Percentiles rank a stretch among this genome's conserved stretches.
Evolutionary conservation across 2,113 vertebrate genomes (phyloP).

Genomic region (Trematocara stigmaticum): DNA sequence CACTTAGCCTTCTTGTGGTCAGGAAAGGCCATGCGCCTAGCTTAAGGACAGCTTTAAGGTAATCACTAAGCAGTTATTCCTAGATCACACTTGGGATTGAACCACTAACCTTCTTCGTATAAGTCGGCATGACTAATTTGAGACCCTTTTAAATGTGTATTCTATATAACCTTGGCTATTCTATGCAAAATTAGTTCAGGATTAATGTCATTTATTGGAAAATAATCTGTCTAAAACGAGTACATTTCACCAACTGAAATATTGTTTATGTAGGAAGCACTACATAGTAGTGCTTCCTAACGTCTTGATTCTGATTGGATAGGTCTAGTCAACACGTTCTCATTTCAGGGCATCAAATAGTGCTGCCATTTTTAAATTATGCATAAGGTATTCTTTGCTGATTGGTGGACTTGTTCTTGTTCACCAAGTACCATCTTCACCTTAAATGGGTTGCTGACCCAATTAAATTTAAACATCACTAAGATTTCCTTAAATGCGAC

Average conservation of each 20-base stretch:
- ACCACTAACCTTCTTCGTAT: neutral
- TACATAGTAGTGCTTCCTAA: neutral
- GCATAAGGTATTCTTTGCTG: neutral
- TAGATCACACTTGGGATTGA: conserved; percentile 19
- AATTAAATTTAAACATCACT: neutral
- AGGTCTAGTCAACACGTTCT: neutral
- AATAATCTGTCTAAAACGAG: neutral
- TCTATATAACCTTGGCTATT: neutral
- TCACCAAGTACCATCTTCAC: neutral
- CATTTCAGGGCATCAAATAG: neutral
- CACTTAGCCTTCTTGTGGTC: neutral
- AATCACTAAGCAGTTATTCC: conserved; percentile 24
- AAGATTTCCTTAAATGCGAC: neutral
- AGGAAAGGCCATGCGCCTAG: conserved; percentile 9
- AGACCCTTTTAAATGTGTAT: neutral
- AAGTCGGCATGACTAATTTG: neutral
- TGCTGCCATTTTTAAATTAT: neutral
- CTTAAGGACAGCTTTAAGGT: conserved; percentile 36
- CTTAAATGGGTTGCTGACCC: neutral
- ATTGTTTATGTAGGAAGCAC: neutral
- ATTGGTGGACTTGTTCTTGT: neutral
- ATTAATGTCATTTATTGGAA: neutral
- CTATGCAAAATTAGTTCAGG: neutral
- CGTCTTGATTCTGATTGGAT: neutral
- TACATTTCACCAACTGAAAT: neutral